These are phyloP conservation scores for Philotrypesis tridentata DNA, from an alignment of 1,140 invertebrate species.

Conservation along the genomic window DNA sequence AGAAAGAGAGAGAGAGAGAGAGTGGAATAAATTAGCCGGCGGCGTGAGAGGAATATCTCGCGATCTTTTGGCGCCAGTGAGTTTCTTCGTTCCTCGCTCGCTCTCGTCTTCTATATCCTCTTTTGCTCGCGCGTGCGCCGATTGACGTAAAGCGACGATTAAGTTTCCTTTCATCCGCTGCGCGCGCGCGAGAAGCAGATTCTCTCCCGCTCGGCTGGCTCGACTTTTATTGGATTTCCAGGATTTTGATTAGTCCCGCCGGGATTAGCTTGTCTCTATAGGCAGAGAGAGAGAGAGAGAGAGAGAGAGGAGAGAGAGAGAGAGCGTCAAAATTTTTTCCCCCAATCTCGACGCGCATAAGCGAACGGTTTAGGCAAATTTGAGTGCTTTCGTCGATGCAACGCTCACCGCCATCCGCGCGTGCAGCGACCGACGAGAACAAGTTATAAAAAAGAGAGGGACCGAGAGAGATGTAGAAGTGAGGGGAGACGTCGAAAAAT, in stretches of 20 bases:
- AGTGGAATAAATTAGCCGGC: conserved; percentile 46
- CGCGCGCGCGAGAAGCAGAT: background rate
- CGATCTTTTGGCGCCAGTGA: conserved; percentile 50
- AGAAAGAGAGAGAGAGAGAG: conserved; percentile 35
- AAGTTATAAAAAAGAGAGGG: no score
- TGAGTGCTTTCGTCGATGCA: no score
- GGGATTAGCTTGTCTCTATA: conserved; percentile 3
- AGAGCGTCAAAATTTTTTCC: no score
- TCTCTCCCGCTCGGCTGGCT: background rate
- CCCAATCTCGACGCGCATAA: background rate
- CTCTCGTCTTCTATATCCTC: background rate
- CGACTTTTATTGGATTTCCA: conserved; percentile 50
- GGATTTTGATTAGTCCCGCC: conserved; percentile 35
- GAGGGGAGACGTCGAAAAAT: no score
- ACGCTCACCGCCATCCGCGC: no score
- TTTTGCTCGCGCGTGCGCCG: conserved; percentile 6
- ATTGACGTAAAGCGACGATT: conserved; percentile 46
- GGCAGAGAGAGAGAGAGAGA: no score
- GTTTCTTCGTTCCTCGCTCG: conserved; percentile 3
- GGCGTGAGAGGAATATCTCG: conserved; percentile 46
- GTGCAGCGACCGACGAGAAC: no score
- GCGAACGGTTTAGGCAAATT: no score
- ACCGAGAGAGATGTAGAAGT: no score
- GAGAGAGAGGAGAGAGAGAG: no score
- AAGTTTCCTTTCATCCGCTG: conserved; percentile 34